A percentile compares a stretch with the other conserved stretches of the same genome.
These are phyloP conservation scores for Dryobota labecula DNA, from an alignment of 2,888 invertebrate species.

Conservation along the genomic window DNA sequence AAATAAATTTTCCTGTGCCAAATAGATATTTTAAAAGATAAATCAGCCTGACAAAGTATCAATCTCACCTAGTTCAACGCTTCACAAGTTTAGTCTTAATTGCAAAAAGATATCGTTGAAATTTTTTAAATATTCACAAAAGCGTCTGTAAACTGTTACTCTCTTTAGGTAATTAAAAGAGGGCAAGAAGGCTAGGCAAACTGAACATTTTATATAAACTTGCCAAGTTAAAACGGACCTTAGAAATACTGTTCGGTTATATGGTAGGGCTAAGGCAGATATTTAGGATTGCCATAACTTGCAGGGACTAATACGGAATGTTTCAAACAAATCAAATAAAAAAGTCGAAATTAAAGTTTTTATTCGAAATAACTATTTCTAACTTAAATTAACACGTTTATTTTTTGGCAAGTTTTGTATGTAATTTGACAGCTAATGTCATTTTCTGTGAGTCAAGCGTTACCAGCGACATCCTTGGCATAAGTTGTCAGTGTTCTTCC, in stretches of 20 bases:
- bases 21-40: conserved; percentile 49
- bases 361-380: too few relatives aligned
- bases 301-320: too few relatives aligned
- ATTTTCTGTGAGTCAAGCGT: too few relatives aligned
- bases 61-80: conserved; percentile 38
- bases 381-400: too few relatives aligned
- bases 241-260: background rate
- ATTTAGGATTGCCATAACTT: too few relatives aligned
- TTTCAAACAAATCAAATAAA: too few relatives aligned
- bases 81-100: conserved; percentile 57
- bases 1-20: conserved; percentile 10
- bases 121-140: conserved; percentile 71
- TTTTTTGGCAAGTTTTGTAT: too few relatives aligned
- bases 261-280: conserved; percentile 35
- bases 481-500: too few relatives aligned
- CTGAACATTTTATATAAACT: conserved; percentile 41
- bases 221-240: conserved; percentile 48
- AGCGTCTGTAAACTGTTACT: conserved; percentile 65
- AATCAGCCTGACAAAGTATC: conserved; percentile 47
- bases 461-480: too few relatives aligned
- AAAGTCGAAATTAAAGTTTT: too few relatives aligned
- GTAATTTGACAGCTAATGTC: too few relatives aligned
- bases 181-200: conserved; percentile 58
- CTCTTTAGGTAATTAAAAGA: conserved; percentile 67
- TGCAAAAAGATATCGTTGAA: conserved; percentile 66